Base-by-base conservation (phyloP, 2,888 invertebrate genomes). In the Diloba caeruleocephala region DNA sequence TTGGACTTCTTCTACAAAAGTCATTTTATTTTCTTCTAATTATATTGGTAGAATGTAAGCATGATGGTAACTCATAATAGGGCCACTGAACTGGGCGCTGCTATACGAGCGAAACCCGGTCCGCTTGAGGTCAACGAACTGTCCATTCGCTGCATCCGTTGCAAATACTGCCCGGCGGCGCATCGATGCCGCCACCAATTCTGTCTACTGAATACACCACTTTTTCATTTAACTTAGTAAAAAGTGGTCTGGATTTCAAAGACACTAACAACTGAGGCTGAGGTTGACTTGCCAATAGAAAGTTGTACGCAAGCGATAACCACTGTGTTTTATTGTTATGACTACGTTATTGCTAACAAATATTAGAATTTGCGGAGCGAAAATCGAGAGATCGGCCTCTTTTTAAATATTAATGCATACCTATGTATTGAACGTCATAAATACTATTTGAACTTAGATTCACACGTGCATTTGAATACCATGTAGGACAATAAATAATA, bases 91-190 rank as follows among this genome's bases (percentile, higher is more conserved):
- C 89, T 88, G 88, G 86, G 85, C 87, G 84, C 83, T 87, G 81
- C 79, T 90, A 82, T 86, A 86, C 86, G 85, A 92, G 93, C 92
- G 91, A 92, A 93, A 92, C 92, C 90, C 85, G 87, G 89, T 88
- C 82, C 79, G 86, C 79, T 81, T 81, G 87, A 85, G 92, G 89
- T 92, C 91, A 87, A 85, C 80, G 92, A 92, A 90, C 93, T 89
- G 87, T 86, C 89, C 90, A 91, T 92, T 93, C 84, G 90, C 93
- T 93, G 92, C 92, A 93, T 92, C 90, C 92, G 91, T 92, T 93
- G 93, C 92, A 91, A 93, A 92, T 91, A 90, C 83, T 87, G 82
- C 82, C 85, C 81, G 78, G 86, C 86, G 87, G 86, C 86, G 87
- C 90, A 89, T 88, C 88, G 79, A 79, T 78, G 82, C 85, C 83